Evolutionary conservation across 2,797 vertebrate genomes (phyloP).

Genomic region (Arctocebus calabarensis): DNA sequence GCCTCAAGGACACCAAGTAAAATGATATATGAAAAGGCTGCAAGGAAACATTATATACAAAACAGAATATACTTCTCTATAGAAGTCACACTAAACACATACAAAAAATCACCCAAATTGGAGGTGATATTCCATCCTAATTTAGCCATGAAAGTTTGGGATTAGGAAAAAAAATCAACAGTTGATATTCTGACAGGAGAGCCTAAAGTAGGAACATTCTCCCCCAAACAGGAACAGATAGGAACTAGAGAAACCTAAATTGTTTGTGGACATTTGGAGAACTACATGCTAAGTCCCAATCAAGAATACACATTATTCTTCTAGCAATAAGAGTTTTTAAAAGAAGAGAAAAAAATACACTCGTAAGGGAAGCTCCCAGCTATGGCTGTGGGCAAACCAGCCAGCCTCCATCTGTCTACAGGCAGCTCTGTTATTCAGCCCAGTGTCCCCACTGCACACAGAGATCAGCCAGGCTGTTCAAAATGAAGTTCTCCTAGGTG

Average conservation of each 20-base stretch:
- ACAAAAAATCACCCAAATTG: not conserved
- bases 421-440: not conserved
- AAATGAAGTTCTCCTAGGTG: not conserved
- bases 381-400: not conserved
- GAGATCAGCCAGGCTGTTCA: not conserved
- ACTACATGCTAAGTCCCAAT: not conserved
- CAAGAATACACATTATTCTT: slow-evolving; percentile 22
- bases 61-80: not conserved
- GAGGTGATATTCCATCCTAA: not conserved
- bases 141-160: not conserved
- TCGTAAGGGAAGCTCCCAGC: not conserved
- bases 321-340: not conserved
- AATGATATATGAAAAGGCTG: not conserved
- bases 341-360: not conserved
- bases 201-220: not conserved
- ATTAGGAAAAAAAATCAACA: not conserved
- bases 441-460: rapidly evolving
- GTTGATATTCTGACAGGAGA: not conserved
- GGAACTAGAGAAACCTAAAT: not conserved
- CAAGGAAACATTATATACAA: slow-evolving; percentile 8
- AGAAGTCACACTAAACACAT: not conserved
- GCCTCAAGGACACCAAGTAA: not conserved
- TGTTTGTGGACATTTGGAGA: not conserved
- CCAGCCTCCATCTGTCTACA: not conserved
- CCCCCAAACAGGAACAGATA: not conserved